Evolutionary conservation across 2,888 invertebrate species (phyloP), one percentile per base, ranked within the genome.

Genomic region (Cosmia pyralina): DNA sequence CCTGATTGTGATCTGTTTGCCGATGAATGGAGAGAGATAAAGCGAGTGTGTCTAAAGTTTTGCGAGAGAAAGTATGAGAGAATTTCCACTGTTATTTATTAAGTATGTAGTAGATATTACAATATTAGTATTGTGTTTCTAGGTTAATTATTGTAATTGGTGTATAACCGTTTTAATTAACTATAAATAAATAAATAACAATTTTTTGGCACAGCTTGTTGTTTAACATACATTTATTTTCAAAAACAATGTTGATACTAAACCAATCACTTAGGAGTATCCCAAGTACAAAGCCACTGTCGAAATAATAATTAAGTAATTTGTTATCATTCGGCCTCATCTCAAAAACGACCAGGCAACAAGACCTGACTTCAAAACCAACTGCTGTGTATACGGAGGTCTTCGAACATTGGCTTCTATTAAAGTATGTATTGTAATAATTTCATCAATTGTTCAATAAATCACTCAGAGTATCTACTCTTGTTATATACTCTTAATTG

Each of bases 291-390:
- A 80, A 81, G 77, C 90, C 84, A 92, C 93, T 93, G 93, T 92
- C 90, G 92, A 92, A 92, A 92, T 93, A 90, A 90, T 90, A 94
- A 93, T 94, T 94, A 94, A 91, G 92, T 88, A 93, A 93, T 91
- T 90, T 89, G 79, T 91, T 94, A 94, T 94, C 94, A 85, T 69
- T 67, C 88, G 92, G 83, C 90, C 92, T 82, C 92, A 94, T 94
- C 94, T 94, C 55, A 53, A 44, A 68, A 73, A 73, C 68, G 75
- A 85, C 91, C 88, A 89, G 48, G 79, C 80, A 67, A 72, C 63
- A 77, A 87, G 90, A 89, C 79, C 89, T 82, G 73, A 46, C 62
- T 38, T 38, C 66, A 59, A 75, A 78, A 73, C 17, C 69, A 76
- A 74, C n/a, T 28, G 48, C 46, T 44, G 48, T 48, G 52, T 64